phyloP scores from a whole-genome alignment of 2,888 invertebrate genomes.

The Ferdinandea cuprea region DNA sequence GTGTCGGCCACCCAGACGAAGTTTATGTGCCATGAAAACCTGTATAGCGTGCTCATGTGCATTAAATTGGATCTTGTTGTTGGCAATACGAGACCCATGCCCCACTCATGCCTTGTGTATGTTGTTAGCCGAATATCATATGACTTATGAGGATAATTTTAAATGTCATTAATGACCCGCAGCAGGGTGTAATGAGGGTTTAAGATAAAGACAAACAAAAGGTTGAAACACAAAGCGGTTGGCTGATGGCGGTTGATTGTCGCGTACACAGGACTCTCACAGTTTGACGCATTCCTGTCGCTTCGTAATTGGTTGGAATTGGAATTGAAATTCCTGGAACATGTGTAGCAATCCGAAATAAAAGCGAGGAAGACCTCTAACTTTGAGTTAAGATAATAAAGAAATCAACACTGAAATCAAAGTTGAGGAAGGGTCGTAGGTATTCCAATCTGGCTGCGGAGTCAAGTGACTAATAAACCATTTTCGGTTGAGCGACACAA shows the following conservation, averaged over 20 bases:
- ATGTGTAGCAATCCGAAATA: not conserved
- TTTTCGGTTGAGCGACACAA: constrained; percentile 58
- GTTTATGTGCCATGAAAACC: constrained; percentile 50
- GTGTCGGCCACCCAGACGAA: constrained; percentile 60
- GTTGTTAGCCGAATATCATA: constrained; percentile 52
- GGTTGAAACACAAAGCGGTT: constrained; percentile 36
- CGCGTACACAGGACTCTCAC: constrained; percentile 22
- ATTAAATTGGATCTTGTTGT: constrained; percentile 65
- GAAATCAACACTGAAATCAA: constrained; percentile 34
- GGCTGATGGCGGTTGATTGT: constrained; percentile 51
- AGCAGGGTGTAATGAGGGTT: constrained; percentile 58
- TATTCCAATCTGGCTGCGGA: constrained; percentile 11
- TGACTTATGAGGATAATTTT: constrained; percentile 69
- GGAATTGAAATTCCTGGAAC: constrained; percentile 61
- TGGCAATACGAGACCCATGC: too few species aligned
- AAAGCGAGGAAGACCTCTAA: constrained; percentile 42
- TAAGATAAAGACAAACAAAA: constrained; percentile 65
- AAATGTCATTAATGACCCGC: constrained; percentile 66
- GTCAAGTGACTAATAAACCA: constrained; percentile 67
- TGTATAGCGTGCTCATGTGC: constrained; percentile 65
- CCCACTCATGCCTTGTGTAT: not conserved
- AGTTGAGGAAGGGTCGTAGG: not conserved
- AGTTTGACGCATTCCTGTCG: constrained; percentile 17
- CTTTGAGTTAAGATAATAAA: too few species aligned
- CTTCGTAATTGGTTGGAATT: constrained; percentile 38